Conservation (phyloP, 2,888 invertebrate genomes). For the Diadegma fenestrale region DNA sequence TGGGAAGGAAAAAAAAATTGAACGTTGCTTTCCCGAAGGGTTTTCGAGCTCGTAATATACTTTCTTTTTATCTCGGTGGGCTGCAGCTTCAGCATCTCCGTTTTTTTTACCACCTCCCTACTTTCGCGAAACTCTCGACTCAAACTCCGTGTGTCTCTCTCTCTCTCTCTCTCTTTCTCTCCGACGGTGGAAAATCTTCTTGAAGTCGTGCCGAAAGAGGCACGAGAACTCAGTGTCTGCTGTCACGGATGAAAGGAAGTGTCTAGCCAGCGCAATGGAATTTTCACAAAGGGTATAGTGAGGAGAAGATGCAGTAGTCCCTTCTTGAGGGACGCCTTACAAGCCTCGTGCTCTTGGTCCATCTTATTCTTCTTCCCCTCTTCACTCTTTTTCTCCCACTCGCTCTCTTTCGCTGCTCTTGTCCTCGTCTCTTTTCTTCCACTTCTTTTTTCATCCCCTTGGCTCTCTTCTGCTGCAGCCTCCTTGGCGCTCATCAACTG, state of each 20-base stretch:
- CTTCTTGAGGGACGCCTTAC: constrained; percentile 76
- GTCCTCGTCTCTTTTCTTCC: constrained; percentile 13
- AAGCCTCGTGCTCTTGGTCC: constrained; percentile 71
- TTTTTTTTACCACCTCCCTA: constrained; percentile 37
- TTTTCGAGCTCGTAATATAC: constrained; percentile 19
- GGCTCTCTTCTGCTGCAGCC: constrained; percentile 5
- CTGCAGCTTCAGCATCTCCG: constrained; percentile 37
- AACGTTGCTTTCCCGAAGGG: constrained; percentile 64
- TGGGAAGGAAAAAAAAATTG: constrained; percentile 51
- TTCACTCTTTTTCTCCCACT: constrained; percentile 62
- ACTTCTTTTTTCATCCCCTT: constrained; percentile 30
- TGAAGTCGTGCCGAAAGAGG: constrained; percentile 62
- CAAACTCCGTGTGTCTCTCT: constrained; percentile 26
- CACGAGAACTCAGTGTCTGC: constrained; percentile 74
- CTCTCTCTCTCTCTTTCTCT: constrained; percentile 29
- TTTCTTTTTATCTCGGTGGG: constrained; percentile 23
- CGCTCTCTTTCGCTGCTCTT: constrained; percentile 3
- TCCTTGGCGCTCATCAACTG: constrained; percentile 68
- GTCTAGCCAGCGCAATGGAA: constrained; percentile 82
- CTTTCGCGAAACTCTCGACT: constrained; percentile 43
- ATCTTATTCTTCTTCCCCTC: constrained; percentile 63
- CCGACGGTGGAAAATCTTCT: constrained; percentile 64
- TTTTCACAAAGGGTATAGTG: constrained; percentile 77
- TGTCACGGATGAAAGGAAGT: constrained; percentile 81
- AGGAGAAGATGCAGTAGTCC: constrained; percentile 76